These are phyloP conservation scores for Trichacis sp. DNA, from an alignment of 2,888 invertebrate species.

Conservation along the genomic window DNA sequence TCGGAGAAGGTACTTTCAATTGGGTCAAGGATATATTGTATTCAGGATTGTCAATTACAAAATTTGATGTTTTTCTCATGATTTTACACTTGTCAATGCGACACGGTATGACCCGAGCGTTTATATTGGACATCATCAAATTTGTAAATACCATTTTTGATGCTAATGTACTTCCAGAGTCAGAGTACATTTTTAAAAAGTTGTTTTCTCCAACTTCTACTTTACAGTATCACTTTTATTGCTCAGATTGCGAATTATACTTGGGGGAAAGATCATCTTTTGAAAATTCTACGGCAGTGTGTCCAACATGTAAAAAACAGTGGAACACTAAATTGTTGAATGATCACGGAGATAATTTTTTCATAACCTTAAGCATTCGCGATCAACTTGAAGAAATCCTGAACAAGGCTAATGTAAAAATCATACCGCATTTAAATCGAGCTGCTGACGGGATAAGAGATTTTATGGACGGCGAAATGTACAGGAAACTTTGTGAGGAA, in stretches of 20 bases:
- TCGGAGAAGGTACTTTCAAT: too few relatives aligned
- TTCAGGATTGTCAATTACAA: background rate
- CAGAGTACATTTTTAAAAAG: slow-evolving; percentile 4
- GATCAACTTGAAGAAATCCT: background rate
- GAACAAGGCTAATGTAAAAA: background rate
- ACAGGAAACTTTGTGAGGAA: background rate
- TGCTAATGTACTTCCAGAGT: background rate
- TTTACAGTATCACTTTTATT: slow-evolving; percentile 5
- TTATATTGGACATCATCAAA: background rate
- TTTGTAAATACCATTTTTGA: background rate
- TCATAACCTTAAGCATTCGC: background rate
- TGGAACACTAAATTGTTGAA: slow-evolving; percentile 6
- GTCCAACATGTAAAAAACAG: background rate
- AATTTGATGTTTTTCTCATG: slow-evolving; percentile 5
- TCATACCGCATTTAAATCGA: background rate
- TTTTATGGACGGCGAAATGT: slow-evolving; percentile 2
- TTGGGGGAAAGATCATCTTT: background rate
- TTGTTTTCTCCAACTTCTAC: background rate
- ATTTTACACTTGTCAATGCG: slow-evolving; percentile 3
- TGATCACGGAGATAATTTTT: slow-evolving; percentile 7
- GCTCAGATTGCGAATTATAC: background rate
- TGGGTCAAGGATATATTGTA: background rate
- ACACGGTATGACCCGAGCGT: slow-evolving; percentile 4
- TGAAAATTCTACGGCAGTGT: background rate
- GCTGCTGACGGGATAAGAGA: background rate